Percentiles rank a stretch among this genome's conserved stretches.
phyloP scores from a whole-genome alignment of 2,113 vertebrate genomes.

The Guaruba guarouba region DNA sequence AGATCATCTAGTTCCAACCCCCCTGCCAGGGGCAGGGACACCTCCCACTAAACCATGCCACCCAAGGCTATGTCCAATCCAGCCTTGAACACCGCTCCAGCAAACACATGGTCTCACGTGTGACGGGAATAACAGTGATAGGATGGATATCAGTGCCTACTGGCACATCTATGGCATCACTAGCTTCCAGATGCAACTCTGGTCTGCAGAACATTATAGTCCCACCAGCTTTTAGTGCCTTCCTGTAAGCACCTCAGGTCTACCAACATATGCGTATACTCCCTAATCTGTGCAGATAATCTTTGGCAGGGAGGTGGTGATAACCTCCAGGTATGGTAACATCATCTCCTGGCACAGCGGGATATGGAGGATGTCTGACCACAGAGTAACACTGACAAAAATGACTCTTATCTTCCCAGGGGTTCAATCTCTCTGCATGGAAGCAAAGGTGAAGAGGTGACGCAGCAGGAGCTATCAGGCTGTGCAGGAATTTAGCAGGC shows the following conservation, averaged over 20 bases:
- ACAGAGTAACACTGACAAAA: background rate
- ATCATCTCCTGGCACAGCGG: background rate
- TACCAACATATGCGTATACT: rapidly evolving
- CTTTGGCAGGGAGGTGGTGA: background rate
- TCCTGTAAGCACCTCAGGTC: background rate
- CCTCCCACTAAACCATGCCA: too few relatives aligned
- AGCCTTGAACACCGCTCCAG: too few relatives aligned
- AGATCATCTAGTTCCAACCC: too few relatives aligned
- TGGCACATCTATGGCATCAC: background rate
- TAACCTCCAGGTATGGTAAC: background rate
- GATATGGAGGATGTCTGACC: background rate
- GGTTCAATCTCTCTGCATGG: background rate
- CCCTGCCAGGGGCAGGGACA: too few relatives aligned
- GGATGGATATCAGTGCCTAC: background rate
- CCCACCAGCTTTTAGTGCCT: background rate
- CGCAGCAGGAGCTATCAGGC: background rate
- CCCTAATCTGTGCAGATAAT: background rate
- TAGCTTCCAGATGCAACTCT: background rate
- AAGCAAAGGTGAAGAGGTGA: background rate
- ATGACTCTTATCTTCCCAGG: background rate
- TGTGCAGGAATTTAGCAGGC: background rate
- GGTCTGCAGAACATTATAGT: background rate
- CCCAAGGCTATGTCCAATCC: too few relatives aligned
- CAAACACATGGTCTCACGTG: rapidly evolving
- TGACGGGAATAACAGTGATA: background rate